Base-by-base conservation (phyloP, 2,888 invertebrate genomes). In the Macrosoma leucophasiata region DNA sequence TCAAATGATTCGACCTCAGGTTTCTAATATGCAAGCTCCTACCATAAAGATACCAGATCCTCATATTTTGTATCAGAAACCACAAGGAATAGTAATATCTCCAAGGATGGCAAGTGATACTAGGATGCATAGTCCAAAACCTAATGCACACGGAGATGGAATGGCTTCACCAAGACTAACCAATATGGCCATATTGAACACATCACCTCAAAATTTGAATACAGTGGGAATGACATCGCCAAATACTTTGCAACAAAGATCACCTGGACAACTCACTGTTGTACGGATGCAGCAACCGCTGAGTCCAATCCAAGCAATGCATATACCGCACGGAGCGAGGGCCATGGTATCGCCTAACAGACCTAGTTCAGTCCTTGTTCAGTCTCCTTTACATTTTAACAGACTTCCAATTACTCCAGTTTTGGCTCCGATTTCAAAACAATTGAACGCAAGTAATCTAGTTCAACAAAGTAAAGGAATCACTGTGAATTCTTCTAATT, bases 21-120 rank as follows among this genome's bases (percentile, higher is more conserved):
- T 72, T 56, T 52, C 74, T 5, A 86, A 79, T 43, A 82, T 88
- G 67, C 90, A 90, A 52, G 86, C 90, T 8, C 85, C 91, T 3
- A 88, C 89, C 1, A 89, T 90, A 9, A 89, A 88, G 50, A 87
- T 90, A 50, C 89, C 90, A 3, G 88, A 88, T 22, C 72, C 76
- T 29, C 84, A 85, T 48, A 65, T 84, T 36, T 47, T 82, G 17
- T 84, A 84, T 50, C 84, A 79, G 50, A 84, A 84, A 55, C 62
- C 68, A 50, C 84, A 56, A 58, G 85, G 64, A 12, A 85, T 76
- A 32, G 78, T 71, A 9, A 79, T 70, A 53, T 82, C 85, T 18
- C 85, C 85, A 5, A 63, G 79, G 52, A 61, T 76, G 49, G 45
- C 69, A 4, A 71, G 52, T 38, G 85, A 85, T 40, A 56, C 73